Percentiles rank a stretch among this genome's conserved stretches.
phyloP scores from a whole-genome alignment of 2,888 invertebrate species.

The Strigamia maritima region DNA sequence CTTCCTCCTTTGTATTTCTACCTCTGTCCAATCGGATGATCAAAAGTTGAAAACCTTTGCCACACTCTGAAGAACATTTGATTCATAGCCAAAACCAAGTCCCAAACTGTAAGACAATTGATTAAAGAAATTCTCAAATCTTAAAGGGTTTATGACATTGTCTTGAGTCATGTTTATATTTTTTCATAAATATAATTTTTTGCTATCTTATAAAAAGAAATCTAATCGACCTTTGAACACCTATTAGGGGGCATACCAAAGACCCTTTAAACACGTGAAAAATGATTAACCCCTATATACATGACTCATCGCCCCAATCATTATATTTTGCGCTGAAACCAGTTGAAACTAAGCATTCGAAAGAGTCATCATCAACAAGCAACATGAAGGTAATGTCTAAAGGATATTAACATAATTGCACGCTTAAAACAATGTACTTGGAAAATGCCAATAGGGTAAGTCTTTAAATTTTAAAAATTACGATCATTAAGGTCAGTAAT shows the following conservation, averaged over 20 bases:
- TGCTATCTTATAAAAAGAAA: background rate
- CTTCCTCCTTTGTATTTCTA: background rate
- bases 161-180: no score
- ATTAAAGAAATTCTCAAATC: no score
- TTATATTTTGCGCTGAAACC: background rate
- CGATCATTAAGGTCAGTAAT: no score
- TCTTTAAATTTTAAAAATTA: background rate
- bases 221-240: background rate
- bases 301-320: background rate
- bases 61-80: background rate
- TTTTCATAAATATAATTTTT: no score
- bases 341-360: background rate
- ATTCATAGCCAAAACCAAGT: no score
- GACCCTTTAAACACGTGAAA: background rate
- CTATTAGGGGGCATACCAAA: background rate
- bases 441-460: background rate
- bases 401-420: no score
- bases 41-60: background rate
- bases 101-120: background rate
- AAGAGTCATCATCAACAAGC: background rate
- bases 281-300: background rate
- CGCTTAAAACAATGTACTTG: no score
- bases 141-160: no score
- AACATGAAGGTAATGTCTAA: background rate
- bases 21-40: background rate